Conservation (phyloP, 1,140 invertebrate genomes). For the Bombus picipes region DNA sequence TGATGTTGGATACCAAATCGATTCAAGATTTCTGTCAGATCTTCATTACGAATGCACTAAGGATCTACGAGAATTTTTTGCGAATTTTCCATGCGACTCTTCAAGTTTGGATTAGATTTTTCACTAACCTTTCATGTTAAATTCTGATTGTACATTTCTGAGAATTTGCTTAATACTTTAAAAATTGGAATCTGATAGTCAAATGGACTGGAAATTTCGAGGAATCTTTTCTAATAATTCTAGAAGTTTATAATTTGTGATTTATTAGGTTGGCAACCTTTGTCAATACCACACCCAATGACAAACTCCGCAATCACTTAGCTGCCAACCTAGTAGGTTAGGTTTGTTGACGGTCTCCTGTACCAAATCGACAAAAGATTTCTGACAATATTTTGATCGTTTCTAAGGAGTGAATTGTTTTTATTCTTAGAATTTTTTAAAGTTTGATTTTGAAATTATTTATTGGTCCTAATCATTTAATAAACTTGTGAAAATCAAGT, state of each 20-base stretch:
- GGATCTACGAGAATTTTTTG: not conserved
- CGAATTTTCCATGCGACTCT: not conserved
- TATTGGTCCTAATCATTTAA: not conserved
- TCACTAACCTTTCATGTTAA: not conserved
- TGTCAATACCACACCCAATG: rapidly evolving
- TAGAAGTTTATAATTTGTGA: not conserved
- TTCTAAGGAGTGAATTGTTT: not conserved
- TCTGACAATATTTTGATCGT: not conserved
- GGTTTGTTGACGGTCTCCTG: not conserved
- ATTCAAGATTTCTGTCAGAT: not conserved
- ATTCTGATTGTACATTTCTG: not conserved
- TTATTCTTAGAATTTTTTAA: not conserved
- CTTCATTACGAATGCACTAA: not conserved
- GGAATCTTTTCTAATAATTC: not conserved
- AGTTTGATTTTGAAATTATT: not conserved
- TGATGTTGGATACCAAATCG: not conserved
- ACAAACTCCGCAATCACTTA: too few relatives aligned
- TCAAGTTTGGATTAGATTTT: not conserved
- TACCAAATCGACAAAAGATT: not conserved
- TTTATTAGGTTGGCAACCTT: too few relatives aligned
- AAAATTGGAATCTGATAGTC: not conserved
- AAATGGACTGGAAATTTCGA: too few relatives aligned
- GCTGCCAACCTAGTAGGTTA: not conserved
- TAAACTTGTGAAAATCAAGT: not conserved
- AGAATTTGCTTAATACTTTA: not conserved